Percentiles rank a stretch among this genome's conserved stretches.
Conservation (phyloP, 2,113 vertebrate species). For the Panurus biarmicus region DNA sequence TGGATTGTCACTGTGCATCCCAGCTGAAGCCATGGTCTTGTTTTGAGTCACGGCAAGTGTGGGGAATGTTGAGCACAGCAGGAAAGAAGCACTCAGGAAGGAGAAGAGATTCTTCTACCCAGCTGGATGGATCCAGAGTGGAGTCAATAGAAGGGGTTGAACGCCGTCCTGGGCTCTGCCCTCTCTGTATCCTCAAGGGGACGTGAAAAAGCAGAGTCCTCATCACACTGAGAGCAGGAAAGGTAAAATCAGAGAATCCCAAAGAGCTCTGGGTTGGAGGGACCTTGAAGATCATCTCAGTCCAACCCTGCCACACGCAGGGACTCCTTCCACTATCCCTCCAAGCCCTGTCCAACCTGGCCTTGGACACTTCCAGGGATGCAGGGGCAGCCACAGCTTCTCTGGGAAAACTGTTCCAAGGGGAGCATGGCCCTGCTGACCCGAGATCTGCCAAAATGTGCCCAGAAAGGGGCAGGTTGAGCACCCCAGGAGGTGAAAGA, state of each 20-base stretch:
- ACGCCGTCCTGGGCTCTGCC: too few relatives aligned
- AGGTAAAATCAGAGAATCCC: background rate
- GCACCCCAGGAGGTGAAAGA: too few relatives aligned
- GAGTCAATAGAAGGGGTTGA: background rate
- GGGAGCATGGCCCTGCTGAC: background rate
- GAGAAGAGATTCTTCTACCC: background rate
- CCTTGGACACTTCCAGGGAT: background rate
- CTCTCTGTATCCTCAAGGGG: background rate
- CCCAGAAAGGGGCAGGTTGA: background rate
- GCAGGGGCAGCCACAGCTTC: background rate
- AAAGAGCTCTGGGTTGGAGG: background rate
- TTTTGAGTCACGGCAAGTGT: background rate
- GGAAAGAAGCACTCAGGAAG: background rate
- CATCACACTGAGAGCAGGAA: background rate
- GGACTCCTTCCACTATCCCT: fast-evolving
- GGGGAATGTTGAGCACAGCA: background rate
- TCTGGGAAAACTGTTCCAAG: background rate
- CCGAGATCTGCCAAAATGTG: background rate
- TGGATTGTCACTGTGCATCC: background rate
- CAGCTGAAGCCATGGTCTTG: fast-evolving
- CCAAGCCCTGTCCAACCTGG: fast-evolving
- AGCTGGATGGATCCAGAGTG: background rate
- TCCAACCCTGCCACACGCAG: too few relatives aligned
- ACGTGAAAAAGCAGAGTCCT: background rate
- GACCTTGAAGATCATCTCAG: background rate